Base-by-base conservation (phyloP, 2,113 vertebrate genomes). In the Corythaixoides concolor region DNA sequence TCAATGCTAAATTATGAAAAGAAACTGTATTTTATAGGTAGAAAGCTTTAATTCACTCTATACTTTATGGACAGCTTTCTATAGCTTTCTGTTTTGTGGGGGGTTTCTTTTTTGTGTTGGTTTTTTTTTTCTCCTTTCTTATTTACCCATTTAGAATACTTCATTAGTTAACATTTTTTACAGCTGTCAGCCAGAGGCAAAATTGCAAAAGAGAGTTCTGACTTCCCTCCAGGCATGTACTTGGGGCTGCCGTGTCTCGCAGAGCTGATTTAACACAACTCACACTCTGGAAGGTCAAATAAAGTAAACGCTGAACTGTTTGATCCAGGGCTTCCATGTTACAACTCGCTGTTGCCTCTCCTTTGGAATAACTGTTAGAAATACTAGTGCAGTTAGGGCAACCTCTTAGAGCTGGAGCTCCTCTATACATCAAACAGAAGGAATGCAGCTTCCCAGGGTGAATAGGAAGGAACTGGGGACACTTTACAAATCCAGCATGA, bases 171-270 rank as follows among this genome's bases (percentile, higher is more conserved):
- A 85, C 56, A 64, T 33, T 74, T 87, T 37, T 66, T 87, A 92
- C 56, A 84, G 28, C 93, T 93, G 76, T 93, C 90, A 95, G 93
- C 94, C 90, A 81, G 93, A 87, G 94, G 94, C 91, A 90, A 90
- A 86, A 90, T 11, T 80, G 77, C 68, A 80, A 69, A 70, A 2
- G 24, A 58, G 68, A 85, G 60, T 14, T 86, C 60, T 84, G 76
- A 52, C 63, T 92, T 84, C n/a, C 76, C 91, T 67, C 73, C 77
- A 74, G 69, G 52, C 69, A 11, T 78, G 77, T 87, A 95, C 56
- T 20, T 33, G 49, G 77, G 59, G 76, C 64, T 81, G 80, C 83
- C 0, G 0, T 23, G 60, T 43, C 80, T 93, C 2, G 1, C 76
- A 15, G 64, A 75, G 91, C 50, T 41, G 37, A 32, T 81, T 74